A percentile compares a stretch with the other conserved stretches of the same genome.
Evolutionary conservation across 2,797 vertebrate genomes (phyloP).

Genomic region (Lutjanus argentimaculatus): DNA sequence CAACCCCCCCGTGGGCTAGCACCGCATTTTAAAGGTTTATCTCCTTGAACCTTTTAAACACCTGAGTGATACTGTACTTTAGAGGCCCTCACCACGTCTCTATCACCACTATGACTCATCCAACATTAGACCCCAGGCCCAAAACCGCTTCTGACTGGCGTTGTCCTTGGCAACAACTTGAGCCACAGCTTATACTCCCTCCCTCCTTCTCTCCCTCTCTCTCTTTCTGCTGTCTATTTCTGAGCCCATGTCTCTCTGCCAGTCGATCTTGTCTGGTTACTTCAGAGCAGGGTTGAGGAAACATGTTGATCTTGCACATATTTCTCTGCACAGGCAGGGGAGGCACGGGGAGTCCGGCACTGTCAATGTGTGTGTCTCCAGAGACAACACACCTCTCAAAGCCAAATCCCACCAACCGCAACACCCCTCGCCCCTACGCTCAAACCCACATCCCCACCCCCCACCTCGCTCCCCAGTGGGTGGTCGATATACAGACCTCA

Average conservation of each 20-base stretch:
- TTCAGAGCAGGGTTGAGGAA: conserved; percentile 28
- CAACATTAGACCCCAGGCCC: conserved; percentile 64
- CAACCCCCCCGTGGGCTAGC: conserved; percentile 30
- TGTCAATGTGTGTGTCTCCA: conserved; percentile 39
- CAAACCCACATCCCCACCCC: conserved; percentile 19
- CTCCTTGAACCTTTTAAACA: conserved; percentile 77
- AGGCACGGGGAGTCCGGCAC: conserved; percentile 13
- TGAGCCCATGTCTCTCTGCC: conserved; percentile 31
- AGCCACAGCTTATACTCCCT: conserved; percentile 27
- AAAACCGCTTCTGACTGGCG: conserved; percentile 55
- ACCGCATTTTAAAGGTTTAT: conserved; percentile 69
- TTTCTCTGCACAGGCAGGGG: conserved; percentile 34
- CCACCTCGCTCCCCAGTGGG: conserved; percentile 28
- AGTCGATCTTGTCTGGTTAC: conserved; percentile 42
- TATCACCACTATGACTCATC: conserved; percentile 55
- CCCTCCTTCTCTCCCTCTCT: neutral
- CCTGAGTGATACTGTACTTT: conserved; percentile 68
- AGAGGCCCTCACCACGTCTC: conserved; percentile 53
- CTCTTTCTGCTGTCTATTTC: conserved; percentile 16
- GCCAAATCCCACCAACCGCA: conserved; percentile 30
- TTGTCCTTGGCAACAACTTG: conserved; percentile 78
- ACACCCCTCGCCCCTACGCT: conserved; percentile 6
- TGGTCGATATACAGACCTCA: conserved; percentile 45
- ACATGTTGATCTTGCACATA: conserved; percentile 60
- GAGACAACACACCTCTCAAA: conserved; percentile 51